phyloP scores from a whole-genome alignment of 2,888 invertebrate genomes.

The Amaurobius ferox region DNA sequence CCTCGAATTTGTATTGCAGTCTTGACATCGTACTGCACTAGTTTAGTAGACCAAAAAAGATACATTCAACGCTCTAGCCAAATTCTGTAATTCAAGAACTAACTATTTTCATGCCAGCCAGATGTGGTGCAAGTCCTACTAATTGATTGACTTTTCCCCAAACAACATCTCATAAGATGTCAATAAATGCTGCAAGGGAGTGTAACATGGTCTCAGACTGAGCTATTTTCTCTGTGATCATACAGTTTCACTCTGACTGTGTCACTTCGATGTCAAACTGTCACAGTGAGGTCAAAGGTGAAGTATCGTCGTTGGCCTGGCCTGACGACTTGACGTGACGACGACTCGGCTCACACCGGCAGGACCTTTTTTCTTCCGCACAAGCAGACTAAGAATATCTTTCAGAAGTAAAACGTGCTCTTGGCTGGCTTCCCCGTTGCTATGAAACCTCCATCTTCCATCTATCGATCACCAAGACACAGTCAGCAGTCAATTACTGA shows the following conservation, averaged over 20 bases:
- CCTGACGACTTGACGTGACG: slow-evolving; percentile 56
- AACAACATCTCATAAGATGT: no score
- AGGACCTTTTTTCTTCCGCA: slow-evolving; percentile 12
- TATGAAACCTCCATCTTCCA: background rate
- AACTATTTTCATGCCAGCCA: no score
- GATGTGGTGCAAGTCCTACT: no score
- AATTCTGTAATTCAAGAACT: no score
- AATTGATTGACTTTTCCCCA: no score
- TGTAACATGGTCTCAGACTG: no score
- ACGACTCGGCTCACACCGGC: slow-evolving; percentile 30
- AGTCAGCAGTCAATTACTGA: slow-evolving; percentile 3
- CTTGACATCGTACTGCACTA: no score
- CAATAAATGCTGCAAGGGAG: no score
- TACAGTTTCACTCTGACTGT: background rate
- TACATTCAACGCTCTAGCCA: no score
- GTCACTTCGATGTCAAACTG: slow-evolving; percentile 57
- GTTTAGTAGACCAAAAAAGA: no score
- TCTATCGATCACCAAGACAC: slow-evolving; percentile 9
- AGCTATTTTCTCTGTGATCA: background rate
- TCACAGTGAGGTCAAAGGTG: slow-evolving; percentile 50
- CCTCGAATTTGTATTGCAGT: no score
- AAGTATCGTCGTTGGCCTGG: slow-evolving; percentile 48
- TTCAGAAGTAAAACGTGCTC: slow-evolving; percentile 40
- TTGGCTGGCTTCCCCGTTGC: slow-evolving; percentile 39
- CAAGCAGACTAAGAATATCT: slow-evolving; percentile 50